A percentile compares a stretch with the other conserved stretches of the same genome.
Conservation (phyloP, 37 sponge, comb jelly and placozoan species). For the Hexactinellida sp. region DNA sequence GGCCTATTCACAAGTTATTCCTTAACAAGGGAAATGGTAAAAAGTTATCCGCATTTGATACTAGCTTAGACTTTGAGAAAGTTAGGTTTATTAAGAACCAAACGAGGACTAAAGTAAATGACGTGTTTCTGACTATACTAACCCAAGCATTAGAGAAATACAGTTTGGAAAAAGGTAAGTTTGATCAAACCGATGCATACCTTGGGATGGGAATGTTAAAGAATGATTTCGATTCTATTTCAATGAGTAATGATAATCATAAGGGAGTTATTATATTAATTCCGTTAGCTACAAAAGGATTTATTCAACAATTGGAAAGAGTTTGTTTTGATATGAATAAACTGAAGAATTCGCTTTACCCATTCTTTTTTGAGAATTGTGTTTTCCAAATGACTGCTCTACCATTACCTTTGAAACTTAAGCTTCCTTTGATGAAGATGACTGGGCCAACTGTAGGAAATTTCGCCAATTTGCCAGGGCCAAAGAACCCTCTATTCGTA, state of each 20-base stretch:
- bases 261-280: neutral
- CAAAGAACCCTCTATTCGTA: neutral
- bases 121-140: neutral
- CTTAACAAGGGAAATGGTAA: neutral
- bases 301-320: neutral
- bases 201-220: neutral
- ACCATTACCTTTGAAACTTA: neutral
- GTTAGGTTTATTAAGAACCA: conserved; percentile 1
- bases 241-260: neutral
- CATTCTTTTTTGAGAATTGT: neutral
- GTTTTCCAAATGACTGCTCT: neutral
- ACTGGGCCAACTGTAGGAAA: neutral
- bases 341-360: neutral
- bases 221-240: neutral
- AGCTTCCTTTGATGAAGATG: neutral
- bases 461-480: neutral
- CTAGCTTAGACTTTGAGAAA: neutral
- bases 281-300: neutral
- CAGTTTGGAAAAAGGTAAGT: neutral
- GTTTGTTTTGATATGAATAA: neutral
- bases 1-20: neutral
- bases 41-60: neutral
- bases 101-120: neutral
- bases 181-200: neutral
- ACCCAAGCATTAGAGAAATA: neutral